Evolutionary conservation across 1,140 invertebrate species (phyloP).

Genomic region (Pogonus chalceus): DNA sequence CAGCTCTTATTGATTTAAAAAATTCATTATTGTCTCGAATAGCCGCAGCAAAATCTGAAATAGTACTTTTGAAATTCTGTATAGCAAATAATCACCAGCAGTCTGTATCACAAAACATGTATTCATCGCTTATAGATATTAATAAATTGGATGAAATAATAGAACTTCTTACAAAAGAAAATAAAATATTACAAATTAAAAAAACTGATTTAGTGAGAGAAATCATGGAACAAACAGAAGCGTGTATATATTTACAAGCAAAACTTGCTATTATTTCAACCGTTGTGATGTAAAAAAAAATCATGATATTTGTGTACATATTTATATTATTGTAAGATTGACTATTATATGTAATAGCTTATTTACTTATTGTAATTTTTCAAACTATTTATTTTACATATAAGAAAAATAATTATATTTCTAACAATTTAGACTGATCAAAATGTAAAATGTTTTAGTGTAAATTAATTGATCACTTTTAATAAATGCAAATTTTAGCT

Average conservation of each 20-base stretch:
- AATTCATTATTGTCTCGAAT: conserved; percentile 23
- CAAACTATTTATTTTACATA: no score
- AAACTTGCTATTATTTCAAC: conserved; percentile 14
- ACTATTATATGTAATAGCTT: no score
- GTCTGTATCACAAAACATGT: background rate
- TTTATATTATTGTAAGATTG: no score
- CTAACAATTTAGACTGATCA: no score
- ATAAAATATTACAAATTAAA: conserved; percentile 34
- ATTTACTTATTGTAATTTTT: no score
- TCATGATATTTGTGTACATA: no score
- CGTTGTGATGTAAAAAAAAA: background rate
- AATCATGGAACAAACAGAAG: conserved; percentile 32
- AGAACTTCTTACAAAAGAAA: conserved; percentile 28
- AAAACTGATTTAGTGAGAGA: conserved; percentile 33
- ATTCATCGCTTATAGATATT: conserved; percentile 8
- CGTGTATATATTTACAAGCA: conserved; percentile 28
- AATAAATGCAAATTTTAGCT: no score
- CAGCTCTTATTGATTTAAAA: conserved; percentile 21
- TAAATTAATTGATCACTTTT: no score
- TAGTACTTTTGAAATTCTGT: conserved; percentile 19
- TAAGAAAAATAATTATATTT: no score
- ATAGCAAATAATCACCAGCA: conserved; percentile 8
- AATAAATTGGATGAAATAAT: conserved; percentile 28
- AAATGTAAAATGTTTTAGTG: no score
- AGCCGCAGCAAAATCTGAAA: conserved; percentile 25